Evolutionary conservation across 2,888 invertebrate species (phyloP), one percentile per base, ranked within the genome.

Genomic region (Microctonus hyperodae): DNA sequence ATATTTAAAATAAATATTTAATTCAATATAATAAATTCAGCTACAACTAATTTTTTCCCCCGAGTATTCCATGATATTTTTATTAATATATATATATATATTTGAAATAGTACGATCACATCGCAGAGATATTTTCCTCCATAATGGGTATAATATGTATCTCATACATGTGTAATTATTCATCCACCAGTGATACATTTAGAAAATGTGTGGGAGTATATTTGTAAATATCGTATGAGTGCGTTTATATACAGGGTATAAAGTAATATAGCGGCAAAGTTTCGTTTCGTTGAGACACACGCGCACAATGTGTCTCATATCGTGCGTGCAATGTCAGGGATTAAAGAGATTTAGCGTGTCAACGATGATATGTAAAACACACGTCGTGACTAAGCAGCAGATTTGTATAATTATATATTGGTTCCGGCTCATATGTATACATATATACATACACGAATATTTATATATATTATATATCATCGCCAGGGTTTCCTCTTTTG

Each of bases 241-340:
- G 16, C 57, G 50, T 44, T 44, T 20, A 44, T 20, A 44, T 3
- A 44, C 16, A 44, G 16, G 20, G 16, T n/a, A 16, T 44, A n/a
- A n/a, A 16, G n/a, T 4, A 16, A 44, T 31, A n/a, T n/a, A n/a
- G 48, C 13, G 55, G 50, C 40, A 50, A 50, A 50, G 23, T 37
- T 11, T 40, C n/a, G 58, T 44, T 22, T 22, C 4, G 23, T 20
- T 16, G 31, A 25, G 11, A 60, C 33, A 57, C 44, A 58, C 50
- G 51, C 67, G 68, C 65, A 70, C 78, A 79, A 79, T 77, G 76
- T 79, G 79, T 77, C 70, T 69, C 71, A 57, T 75, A 74, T 79
- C 77, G 65, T 70, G 67, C 64, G 70, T 71, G 70, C 69, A 70
- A 67, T 69, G 58, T 70, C 71, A 67, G 75, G 75, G 75, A 75